Evolutionary conservation across 2,888 invertebrate species (phyloP).

Genomic region (Synanthedon formicaeformis): DNA sequence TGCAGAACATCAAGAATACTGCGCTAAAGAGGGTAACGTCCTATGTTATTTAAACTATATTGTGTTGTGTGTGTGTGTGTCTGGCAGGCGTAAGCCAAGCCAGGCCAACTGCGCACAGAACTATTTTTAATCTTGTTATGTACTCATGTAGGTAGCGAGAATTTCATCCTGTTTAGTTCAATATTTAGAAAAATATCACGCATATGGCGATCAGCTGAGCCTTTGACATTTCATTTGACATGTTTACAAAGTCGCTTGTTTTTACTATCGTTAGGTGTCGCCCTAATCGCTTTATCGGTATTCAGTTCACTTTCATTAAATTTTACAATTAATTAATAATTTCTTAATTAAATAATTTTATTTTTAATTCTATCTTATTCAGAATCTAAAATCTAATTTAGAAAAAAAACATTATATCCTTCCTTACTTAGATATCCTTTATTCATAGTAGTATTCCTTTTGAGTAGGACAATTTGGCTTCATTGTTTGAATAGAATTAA

Average conservation of each 20-base stretch:
- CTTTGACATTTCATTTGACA: constrained; percentile 55
- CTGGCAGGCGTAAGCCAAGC: constrained; percentile 23
- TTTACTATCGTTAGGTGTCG: constrained; percentile 52
- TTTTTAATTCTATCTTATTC: no score
- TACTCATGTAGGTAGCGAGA: constrained; percentile 28
- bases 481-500: no score
- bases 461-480: no score
- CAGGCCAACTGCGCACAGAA: constrained; percentile 58
- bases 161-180: constrained; percentile 18
- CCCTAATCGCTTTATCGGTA: constrained; percentile 9
- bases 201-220: constrained; percentile 66
- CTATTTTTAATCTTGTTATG: constrained; percentile 59
- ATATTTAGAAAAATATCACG: constrained; percentile 21
- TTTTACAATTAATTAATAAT: no score
- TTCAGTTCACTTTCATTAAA: no score
- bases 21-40: constrained; percentile 93
- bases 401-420: no score
- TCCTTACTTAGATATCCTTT: no score
- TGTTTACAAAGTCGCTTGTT: constrained; percentile 52
- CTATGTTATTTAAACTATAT: constrained; percentile 59
- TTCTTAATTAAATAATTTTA: no score
- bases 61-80: constrained; percentile 33
- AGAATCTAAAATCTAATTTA: no score
- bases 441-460: no score
- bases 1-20: constrained; percentile 97